Conservation (phyloP, 2,888 invertebrate genomes). For the Lithosia quadra region DNA sequence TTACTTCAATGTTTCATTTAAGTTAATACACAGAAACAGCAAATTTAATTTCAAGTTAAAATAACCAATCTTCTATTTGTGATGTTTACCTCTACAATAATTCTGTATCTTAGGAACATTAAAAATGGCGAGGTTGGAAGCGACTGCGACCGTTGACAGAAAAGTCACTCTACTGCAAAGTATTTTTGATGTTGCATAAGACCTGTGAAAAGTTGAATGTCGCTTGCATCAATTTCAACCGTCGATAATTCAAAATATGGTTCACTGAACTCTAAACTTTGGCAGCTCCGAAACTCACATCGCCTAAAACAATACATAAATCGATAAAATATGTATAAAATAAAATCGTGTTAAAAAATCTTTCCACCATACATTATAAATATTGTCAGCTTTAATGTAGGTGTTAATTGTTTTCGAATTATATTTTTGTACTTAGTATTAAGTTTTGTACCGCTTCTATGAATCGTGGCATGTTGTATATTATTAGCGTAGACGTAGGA, state of each 20-base stretch:
- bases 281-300: not conserved
- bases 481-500: conserved; percentile 30
- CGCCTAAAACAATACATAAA: not conserved
- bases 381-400: conserved; percentile 79
- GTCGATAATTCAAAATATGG: not conserved
- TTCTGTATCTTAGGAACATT: too few species aligned
- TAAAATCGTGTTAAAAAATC: conserved; percentile 15
- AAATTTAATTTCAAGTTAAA: too few species aligned
- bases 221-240: not conserved
- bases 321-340: not conserved
- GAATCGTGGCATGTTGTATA: conserved; percentile 41
- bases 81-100: too few species aligned
- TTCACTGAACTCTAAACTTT: too few species aligned
- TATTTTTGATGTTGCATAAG: too few species aligned
- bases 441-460: conserved; percentile 55
- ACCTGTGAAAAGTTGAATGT: not conserved
- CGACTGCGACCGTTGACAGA: too few species aligned
- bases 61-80: not conserved
- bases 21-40: too few species aligned
- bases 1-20: too few species aligned
- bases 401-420: conserved; percentile 70
- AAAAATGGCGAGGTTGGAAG: too few species aligned
- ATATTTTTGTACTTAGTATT: conserved; percentile 77
- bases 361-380: conserved; percentile 62
- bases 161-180: too few species aligned